Percentiles rank a stretch among this genome's conserved stretches.
phyloP scores from a whole-genome alignment of 2,797 vertebrate species.

The Sebastes oblongus region DNA sequence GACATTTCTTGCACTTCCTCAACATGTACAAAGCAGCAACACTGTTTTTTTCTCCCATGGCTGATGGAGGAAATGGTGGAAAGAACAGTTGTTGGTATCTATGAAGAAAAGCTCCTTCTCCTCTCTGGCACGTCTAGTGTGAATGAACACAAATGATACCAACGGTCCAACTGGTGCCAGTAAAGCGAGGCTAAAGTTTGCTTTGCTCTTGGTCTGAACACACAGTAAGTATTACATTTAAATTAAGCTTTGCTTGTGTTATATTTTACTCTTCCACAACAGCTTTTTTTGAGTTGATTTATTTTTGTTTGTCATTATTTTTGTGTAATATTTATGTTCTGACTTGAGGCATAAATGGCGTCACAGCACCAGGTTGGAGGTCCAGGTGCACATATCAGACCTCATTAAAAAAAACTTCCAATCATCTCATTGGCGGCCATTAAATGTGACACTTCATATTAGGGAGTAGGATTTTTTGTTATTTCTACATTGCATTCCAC shows the following conservation, averaged over 20 bases:
- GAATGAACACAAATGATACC: too few relatives aligned
- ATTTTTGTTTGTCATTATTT: neutral
- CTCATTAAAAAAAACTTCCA: neutral
- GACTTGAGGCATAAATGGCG: neutral
- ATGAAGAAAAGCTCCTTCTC: too few relatives aligned
- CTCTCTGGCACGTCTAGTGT: too few relatives aligned
- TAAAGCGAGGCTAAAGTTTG: too few relatives aligned
- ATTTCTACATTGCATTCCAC: neutral
- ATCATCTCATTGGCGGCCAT: neutral
- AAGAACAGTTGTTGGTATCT: too few relatives aligned
- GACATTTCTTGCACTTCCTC: too few relatives aligned
- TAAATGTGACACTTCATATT: neutral
- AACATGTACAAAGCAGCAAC: too few relatives aligned
- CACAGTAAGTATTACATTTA: neutral
- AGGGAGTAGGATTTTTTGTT: neutral
- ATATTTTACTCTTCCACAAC: neutral
- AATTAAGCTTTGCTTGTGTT: neutral
- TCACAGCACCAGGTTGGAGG: neutral
- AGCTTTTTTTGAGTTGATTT: neutral
- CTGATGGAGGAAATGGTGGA: too few relatives aligned
- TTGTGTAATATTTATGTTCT: slow-evolving; percentile 2
- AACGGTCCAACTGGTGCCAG: too few relatives aligned
- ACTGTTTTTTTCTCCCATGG: too few relatives aligned
- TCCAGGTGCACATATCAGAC: neutral
- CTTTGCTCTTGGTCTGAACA: too few relatives aligned